These are phyloP conservation scores for Sycon ciliatum DNA, from an alignment of 37 sponge, comb jelly and placozoan species.

Conservation along the genomic window DNA sequence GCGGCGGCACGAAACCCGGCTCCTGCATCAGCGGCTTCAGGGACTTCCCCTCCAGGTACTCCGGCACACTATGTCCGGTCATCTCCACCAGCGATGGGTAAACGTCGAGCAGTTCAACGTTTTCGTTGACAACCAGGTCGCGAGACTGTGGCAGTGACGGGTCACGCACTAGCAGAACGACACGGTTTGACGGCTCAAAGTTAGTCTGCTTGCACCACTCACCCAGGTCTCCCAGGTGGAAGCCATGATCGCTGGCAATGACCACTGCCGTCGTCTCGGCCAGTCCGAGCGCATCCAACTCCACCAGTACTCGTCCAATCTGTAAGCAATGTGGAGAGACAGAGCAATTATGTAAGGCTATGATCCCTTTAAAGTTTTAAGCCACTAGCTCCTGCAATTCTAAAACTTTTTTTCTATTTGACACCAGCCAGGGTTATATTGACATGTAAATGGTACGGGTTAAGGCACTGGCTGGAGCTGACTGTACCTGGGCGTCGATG, in stretches of 20 bases:
- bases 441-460: too few relatives aligned
- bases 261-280: neutral
- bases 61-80: slow-evolving; percentile 12
- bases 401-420: too few relatives aligned
- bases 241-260: neutral
- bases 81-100: slow-evolving; percentile 27
- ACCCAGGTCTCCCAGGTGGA: neutral
- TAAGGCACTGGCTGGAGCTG: too few relatives aligned
- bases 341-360: too few relatives aligned
- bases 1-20: too few relatives aligned
- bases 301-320: neutral
- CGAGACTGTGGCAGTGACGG: slow-evolving; percentile 11
- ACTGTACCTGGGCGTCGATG: too few relatives aligned
- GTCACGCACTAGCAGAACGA: slow-evolving; percentile 30
- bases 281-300: neutral
- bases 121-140: slow-evolving; percentile 13
- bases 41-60: slow-evolving; percentile 20
- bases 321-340: too few relatives aligned
- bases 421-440: too few relatives aligned
- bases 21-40: slow-evolving; percentile 22
- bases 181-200: slow-evolving; percentile 40
- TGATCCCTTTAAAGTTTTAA: too few relatives aligned
- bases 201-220: slow-evolving; percentile 34
- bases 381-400: too few relatives aligned
- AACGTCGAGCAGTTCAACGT: slow-evolving; percentile 34